Percentiles rank a stretch among this genome's conserved stretches.
These are phyloP conservation scores for Pelmatolapia mariae DNA, from an alignment of 2,113 vertebrate species.

Conservation along the genomic window DNA sequence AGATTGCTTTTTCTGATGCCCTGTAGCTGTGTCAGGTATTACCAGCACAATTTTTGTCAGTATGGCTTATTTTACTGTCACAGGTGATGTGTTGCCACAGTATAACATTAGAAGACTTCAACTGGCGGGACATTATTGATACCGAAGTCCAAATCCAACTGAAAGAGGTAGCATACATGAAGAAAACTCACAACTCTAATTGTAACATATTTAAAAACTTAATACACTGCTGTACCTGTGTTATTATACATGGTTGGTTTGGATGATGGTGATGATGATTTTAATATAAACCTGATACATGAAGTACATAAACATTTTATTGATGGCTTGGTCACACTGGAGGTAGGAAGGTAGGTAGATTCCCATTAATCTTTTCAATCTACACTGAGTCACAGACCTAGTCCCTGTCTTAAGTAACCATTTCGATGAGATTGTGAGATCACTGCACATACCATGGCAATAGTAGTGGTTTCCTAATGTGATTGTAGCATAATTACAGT, in stretches of 20 bases:
- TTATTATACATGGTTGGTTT: background rate
- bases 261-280: background rate
- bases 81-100: conserved; percentile 57
- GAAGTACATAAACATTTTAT: background rate
- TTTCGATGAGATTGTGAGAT: background rate
- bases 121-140: conserved; percentile 49
- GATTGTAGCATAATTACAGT: background rate
- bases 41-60: background rate
- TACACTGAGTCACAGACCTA: background rate
- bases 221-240: background rate
- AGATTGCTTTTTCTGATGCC: background rate
- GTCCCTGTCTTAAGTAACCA: background rate
- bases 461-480: background rate
- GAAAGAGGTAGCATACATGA: conserved; percentile 34
- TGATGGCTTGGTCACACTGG: accelerated
- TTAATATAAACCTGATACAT: background rate
- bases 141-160: conserved; percentile 30
- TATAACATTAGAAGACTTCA: conserved; percentile 42
- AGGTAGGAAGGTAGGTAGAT: too few species aligned
- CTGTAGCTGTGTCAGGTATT: background rate
- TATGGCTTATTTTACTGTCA: background rate
- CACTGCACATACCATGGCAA: background rate
- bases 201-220: background rate
- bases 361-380: too few species aligned
- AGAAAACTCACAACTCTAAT: background rate